These are phyloP conservation scores for Theretra japonica DNA, from an alignment of 2,888 invertebrate species.

Conservation along the genomic window DNA sequence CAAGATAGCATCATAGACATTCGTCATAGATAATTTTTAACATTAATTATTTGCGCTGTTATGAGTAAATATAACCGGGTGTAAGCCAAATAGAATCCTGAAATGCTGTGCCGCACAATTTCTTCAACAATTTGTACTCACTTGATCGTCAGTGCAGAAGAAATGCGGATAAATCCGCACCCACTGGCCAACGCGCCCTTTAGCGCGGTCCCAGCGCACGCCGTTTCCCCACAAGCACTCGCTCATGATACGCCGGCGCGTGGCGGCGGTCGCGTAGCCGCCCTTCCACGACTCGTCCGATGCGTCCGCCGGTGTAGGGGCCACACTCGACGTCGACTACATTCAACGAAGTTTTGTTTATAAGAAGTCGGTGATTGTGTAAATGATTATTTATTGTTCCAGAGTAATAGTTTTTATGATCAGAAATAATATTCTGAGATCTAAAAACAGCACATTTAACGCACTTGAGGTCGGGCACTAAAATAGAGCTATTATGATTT, in stretches of 20 bases:
- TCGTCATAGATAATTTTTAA: no score
- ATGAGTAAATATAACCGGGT: no score
- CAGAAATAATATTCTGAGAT: no score
- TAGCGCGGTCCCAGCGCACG: constrained; percentile 87
- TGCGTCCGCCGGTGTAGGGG: constrained; percentile 57
- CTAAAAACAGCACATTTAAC: no score
- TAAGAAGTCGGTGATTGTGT: background rate
- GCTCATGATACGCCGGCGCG: constrained; percentile 66
- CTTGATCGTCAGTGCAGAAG: constrained; percentile 68
- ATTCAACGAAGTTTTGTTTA: constrained; percentile 27
- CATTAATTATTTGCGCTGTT: no score
- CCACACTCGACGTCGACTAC: constrained; percentile 60
- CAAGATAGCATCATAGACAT: no score
- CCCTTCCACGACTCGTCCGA: constrained; percentile 78
- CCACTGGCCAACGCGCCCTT: constrained; percentile 89
- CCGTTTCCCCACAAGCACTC: constrained; percentile 88
- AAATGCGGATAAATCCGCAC: constrained; percentile 89
- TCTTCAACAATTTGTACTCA: constrained; percentile 41
- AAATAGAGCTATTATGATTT: no score
- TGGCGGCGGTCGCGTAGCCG: constrained; percentile 75
- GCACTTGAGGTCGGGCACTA: no score
- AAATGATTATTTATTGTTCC: no score
- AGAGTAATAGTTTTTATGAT: no score
- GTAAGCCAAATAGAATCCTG: no score
- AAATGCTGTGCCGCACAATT: no score